Base-by-base conservation (phyloP, 2,888 invertebrate genomes). In the Geophilus truncorum region DNA sequence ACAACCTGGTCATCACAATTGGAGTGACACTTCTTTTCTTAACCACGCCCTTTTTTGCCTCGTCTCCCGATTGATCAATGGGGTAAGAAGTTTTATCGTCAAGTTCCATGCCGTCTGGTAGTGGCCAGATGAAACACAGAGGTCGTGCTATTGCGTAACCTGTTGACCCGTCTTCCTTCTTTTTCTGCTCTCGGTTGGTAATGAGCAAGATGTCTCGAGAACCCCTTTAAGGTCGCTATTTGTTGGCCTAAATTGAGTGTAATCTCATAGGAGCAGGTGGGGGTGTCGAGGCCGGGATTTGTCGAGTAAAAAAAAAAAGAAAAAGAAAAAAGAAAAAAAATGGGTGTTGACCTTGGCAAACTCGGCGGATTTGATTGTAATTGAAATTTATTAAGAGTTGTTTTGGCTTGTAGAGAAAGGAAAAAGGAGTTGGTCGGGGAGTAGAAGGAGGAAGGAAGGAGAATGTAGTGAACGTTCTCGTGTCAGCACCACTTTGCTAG, bases 321-420 rank as follows among this genome's bases (percentile, higher is more conserved):
- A 6, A 32, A 32, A 32, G 9, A 32, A 32, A 45, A 7, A 45
- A 45, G 45, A 45, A n/a, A n/a, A n/a, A n/a, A n/a, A n/a, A n/a
- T n/a, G 23, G 28, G 28, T 62, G 62, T 23, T 25, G 62, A 25
- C 62, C 62, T 45, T 45, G 45, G 40, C 15, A 40, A 2, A 9
- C 1, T 10, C 40, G 40, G 40, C 40, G 40, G 45, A 45, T 45
- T 45, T n/a, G 62, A 25, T 23, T 12, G 62, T 62, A 62, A 62
- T 62, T 62, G 62, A 62, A 62, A 62, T 62, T 62, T 62, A 62
- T 62, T 62, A 62, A 23, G 62, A 62, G 12, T 62, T 62, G 62
- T 62, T 62, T 62, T 62, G 28, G 62, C 25, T 62, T 62, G 62
- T 62, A 62, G 45, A 45, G n/a, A n/a, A n/a, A n/a, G n/a, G n/a